A percentile compares a stretch with the other conserved stretches of the same genome.
Evolutionary conservation across 2,797 vertebrate species (phyloP).

Genomic region (Oophaga sylvatica): DNA sequence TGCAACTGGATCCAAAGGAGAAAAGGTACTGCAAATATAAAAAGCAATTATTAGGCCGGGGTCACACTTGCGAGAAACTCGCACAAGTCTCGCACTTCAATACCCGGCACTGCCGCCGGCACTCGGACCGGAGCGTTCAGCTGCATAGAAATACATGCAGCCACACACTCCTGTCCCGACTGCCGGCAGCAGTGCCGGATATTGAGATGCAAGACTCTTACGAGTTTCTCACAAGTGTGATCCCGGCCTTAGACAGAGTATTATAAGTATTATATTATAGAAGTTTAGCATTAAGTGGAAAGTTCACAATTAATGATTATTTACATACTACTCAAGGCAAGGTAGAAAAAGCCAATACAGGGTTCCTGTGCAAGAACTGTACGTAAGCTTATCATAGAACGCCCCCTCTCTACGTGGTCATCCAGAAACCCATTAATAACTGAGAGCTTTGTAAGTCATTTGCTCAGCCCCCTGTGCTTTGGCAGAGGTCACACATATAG

Average conservation of each 20-base stretch:
- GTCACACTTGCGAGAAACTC: too few relatives aligned
- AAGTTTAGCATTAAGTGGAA: not conserved
- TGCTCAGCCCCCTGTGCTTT: not conserved
- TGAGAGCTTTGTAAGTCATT: not conserved
- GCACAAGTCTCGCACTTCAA: too few relatives aligned
- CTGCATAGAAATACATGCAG: too few relatives aligned
- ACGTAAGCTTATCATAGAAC: not conserved
- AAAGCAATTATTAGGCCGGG: not conserved
- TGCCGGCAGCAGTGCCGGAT: too few relatives aligned
- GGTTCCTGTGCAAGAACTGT: not conserved
- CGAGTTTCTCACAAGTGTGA: too few relatives aligned
- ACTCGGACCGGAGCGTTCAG: too few relatives aligned
- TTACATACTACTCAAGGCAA: not conserved
- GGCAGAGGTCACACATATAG: not conserved
- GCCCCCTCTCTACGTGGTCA: too few relatives aligned
- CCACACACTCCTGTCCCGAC: too few relatives aligned
- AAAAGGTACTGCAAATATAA: conserved; percentile 72
- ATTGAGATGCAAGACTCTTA: too few relatives aligned
- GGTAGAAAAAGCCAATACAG: not conserved
- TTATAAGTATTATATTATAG: too few relatives aligned
- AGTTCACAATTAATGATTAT: not conserved
- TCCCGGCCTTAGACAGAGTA: not conserved
- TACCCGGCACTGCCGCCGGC: too few relatives aligned
- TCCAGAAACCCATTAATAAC: not conserved
- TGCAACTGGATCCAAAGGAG: conserved; percentile 70